Conservation (phyloP, 2,113 vertebrate genomes). For the Dermatemys mawii region DNA sequence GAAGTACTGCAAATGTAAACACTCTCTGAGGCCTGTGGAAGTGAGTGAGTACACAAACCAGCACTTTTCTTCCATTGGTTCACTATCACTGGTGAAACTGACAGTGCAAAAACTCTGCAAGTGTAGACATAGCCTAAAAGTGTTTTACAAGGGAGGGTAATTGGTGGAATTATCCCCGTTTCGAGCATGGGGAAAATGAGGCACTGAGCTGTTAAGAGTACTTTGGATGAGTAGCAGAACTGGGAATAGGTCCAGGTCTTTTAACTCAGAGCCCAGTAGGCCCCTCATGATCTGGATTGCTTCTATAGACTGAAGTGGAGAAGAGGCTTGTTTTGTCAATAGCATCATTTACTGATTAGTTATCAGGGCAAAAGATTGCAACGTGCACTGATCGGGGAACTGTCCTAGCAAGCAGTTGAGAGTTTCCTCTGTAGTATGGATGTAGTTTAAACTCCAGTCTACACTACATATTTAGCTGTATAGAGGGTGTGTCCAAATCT, state of each 20-base stretch:
- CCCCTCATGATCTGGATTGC: no score
- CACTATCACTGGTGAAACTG: no score
- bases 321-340: neutral
- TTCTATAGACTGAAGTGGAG: neutral
- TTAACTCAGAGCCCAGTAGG: no score
- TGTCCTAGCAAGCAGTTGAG: neutral
- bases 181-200: neutral
- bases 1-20: no score
- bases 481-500: neutral
- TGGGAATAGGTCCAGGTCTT: neutral
- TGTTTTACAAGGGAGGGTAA: neutral
- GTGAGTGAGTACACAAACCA: no score
- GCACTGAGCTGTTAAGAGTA: neutral
- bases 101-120: no score
- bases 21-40: no score
- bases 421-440: neutral
- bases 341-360: neutral
- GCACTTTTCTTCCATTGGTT: no score
- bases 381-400: neutral
- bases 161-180: neutral
- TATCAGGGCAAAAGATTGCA: neutral
- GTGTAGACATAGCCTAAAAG: neutral
- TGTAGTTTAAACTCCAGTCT: neutral
- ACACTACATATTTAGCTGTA: neutral
- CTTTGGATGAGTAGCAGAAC: neutral